Base-by-base conservation (phyloP, 2,113 vertebrate genomes). In the Leucosticte australis region DNA sequence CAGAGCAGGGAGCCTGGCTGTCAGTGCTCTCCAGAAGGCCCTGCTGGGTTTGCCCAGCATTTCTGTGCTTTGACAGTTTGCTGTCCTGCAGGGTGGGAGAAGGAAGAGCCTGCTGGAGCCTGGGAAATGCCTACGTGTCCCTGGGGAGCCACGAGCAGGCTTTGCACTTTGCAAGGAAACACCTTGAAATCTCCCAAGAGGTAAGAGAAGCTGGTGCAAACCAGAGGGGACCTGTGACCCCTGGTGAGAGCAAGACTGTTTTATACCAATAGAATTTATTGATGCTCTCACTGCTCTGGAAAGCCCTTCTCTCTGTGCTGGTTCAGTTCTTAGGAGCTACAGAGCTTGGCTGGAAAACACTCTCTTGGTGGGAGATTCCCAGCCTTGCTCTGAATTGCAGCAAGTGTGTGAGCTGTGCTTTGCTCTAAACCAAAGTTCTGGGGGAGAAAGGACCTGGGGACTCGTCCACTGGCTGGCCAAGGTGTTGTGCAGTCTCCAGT, bases 61-160 rank as follows among this genome's bases (percentile, higher is more conserved):
- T 93, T 81, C 92, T 92, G 86, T 86, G 95, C 59, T 49, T 26
- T 93, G 74, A 83, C 33, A 22, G n/a, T 83, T 94, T 87, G 69
- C 86, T 95, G 90, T 92, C 91, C 85, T 86, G 52, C 97, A 99
- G 99, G 96, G 99, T 99, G 79, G 99, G 99, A 15, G 99, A 99
- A 95, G 99, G 99, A 56, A 98, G 99, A 76, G 99, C 99, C 0
- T 99, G 99, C 97, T 99, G 99, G 99, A 99, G 99, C 87, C 97
- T 99, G 8, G 99, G 99, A 83, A 99, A 99, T 46, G 99, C 99
- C 41, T 99, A 99, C 5, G 97, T 99, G 83, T 99, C 99, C 59
- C 98, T 99, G 95, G 99, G 98, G 79, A 99, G 98, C 94, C 99
- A 99, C 1, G 98, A 98, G 6, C 98, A 99, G 96, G 99, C 99